These are phyloP conservation scores for Drosophila kohkoa DNA, from an alignment of 1,140 invertebrate genomes.

Conservation along the genomic window DNA sequence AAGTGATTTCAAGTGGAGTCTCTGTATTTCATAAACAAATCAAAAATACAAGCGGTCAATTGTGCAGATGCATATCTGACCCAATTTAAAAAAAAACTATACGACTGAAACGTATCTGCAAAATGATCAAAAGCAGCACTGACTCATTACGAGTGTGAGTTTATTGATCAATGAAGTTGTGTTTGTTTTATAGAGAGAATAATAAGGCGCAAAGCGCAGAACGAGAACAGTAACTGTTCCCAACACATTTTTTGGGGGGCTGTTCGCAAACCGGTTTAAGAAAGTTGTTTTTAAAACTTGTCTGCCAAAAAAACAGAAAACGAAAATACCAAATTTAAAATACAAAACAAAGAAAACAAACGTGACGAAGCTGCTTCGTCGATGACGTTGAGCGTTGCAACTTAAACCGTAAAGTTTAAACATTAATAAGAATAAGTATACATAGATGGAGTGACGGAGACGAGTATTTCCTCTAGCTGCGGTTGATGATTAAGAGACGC, in stretches of 20 bases:
- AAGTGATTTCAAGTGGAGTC: conserved; percentile 46
- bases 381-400: background rate
- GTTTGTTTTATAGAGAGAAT: conserved; percentile 13
- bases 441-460: background rate
- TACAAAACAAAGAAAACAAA: conserved; percentile 42
- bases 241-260: conserved; percentile 31
- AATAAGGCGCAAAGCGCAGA: conserved; percentile 2
- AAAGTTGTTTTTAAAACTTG: conserved; percentile 60
- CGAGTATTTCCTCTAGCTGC: conserved; percentile 6
- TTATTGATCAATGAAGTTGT: conserved; percentile 28
- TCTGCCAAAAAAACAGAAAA: conserved; percentile 26
- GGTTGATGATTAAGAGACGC: conserved; percentile 55
- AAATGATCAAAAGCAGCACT: conserved; percentile 13
- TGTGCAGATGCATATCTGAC: conserved; percentile 44
- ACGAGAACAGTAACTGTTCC: conserved; percentile 11
- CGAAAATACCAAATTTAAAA: background rate
- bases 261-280: conserved; percentile 68
- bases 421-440: conserved; percentile 2
- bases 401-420: conserved; percentile 4
- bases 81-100: conserved; percentile 42
- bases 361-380: background rate
- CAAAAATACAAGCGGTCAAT: conserved; percentile 56
- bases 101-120: conserved; percentile 17
- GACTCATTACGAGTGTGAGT: conserved; percentile 25
- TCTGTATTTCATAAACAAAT: conserved; percentile 78